A percentile compares a stretch with the other conserved stretches of the same genome.
phyloP scores from a whole-genome alignment of 2,113 vertebrate species.

The Nibea coibor region DNA sequence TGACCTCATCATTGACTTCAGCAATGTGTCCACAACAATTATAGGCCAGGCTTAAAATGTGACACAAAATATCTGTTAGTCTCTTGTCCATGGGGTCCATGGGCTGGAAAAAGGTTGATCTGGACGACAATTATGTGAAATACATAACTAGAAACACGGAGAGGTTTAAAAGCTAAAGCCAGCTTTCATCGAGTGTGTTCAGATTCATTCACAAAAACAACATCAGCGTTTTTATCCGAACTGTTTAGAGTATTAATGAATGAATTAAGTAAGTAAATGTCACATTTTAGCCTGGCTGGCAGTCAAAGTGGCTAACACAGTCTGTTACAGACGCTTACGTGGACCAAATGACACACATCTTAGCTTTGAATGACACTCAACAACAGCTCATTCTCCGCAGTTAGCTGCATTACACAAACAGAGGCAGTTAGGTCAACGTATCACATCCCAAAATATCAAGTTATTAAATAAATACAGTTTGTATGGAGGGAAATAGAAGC shows the following conservation, averaged over 20 bases:
- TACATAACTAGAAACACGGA: too few species aligned
- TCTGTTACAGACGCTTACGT: conserved; percentile 56
- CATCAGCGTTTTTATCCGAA: fast-evolving
- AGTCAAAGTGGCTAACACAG: not conserved
- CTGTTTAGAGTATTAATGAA: too few species aligned
- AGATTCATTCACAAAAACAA: not conserved
- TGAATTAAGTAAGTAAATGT: too few species aligned
- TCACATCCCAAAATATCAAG: not conserved
- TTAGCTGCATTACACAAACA: not conserved
- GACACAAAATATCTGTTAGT: too few species aligned
- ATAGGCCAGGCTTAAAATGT: too few species aligned
- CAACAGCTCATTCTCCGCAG: too few species aligned
- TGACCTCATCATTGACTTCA: too few species aligned
- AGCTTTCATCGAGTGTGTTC: too few species aligned
- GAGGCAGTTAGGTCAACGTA: fast-evolving
- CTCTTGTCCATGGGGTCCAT: too few species aligned
- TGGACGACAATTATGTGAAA: not conserved
- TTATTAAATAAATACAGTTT: fast-evolving
- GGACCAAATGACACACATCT: conserved; percentile 15
- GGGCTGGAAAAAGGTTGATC: too few species aligned
- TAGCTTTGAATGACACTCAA: not conserved
- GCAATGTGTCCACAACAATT: too few species aligned
- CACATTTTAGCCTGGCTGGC: not conserved
- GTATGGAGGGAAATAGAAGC: not conserved
- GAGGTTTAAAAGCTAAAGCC: not conserved